Conservation (phyloP, 2,888 invertebrate species). For the Sialis lutaria region DNA sequence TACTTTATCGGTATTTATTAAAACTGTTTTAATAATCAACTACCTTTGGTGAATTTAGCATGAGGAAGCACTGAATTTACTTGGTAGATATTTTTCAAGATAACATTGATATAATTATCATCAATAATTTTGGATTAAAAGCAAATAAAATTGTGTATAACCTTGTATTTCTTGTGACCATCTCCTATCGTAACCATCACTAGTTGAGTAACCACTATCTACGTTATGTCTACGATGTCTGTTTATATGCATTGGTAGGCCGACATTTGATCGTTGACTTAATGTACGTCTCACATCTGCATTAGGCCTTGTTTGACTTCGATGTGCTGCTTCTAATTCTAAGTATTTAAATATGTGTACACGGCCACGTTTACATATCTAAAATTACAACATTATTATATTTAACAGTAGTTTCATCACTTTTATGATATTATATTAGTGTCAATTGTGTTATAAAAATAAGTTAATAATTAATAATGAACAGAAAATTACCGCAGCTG, state of each 20-base stretch:
- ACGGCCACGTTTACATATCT: conserved; percentile 82
- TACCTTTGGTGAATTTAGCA: too few species aligned
- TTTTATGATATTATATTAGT: too few species aligned
- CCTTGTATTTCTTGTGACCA: conserved; percentile 65
- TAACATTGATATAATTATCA: too few species aligned
- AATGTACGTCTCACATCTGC: conserved; percentile 27
- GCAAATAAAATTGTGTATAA: conserved; percentile 10
- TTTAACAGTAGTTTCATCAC: too few species aligned
- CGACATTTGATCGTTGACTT: conserved; percentile 30
- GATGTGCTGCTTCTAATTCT: conserved; percentile 70
- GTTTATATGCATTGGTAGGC: conserved; percentile 13
- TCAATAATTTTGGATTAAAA: too few species aligned
- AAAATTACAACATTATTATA: conserved; percentile 19
- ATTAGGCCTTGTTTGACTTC: conserved; percentile 30
- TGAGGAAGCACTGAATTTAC: too few species aligned
- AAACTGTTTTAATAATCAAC: too few species aligned
- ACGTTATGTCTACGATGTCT: conserved; percentile 54
- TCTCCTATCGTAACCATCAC: conserved; percentile 64
- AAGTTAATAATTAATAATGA: background rate
- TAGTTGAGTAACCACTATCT: conserved; percentile 80
- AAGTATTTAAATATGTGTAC: conserved; percentile 91
- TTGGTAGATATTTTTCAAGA: too few species aligned
- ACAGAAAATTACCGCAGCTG: conserved; percentile 61
- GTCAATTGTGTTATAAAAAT: background rate
- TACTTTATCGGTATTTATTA: too few species aligned